Evolutionary conservation across 2,888 invertebrate species (phyloP), one percentile per base, ranked within the genome.

Genomic region (Neria commutata): DNA sequence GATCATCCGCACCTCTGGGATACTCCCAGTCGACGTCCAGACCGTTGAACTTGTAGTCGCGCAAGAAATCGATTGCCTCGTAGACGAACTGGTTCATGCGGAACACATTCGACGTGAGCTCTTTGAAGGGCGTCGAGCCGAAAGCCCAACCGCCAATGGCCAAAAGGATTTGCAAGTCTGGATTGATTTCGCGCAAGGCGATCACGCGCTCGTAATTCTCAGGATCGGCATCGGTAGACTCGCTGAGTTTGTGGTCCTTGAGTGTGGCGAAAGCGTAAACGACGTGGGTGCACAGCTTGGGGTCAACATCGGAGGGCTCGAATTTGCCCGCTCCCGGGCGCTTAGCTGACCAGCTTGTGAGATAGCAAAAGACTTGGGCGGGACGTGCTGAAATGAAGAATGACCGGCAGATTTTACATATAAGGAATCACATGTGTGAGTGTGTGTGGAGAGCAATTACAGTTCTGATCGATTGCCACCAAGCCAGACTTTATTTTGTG

Each of bases 91-190:
- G 94, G 78, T 95, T 95, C 94, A 95, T 95, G 47, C 95, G 87
- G 87, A 92, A 95, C 3, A 92, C 91, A 77, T 94, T 95, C 60
- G 91, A 90, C 0, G 95, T 95, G 42, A 95, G 85, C 78, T 95
- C 94, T 83, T 94, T 94, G 86, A 94, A 95, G 2, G 95, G 95
- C 0, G 94, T 94, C 1, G 96, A 95, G 11, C 96, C 96, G 74
- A 96, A 96, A 1, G 94, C 94, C 96, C 96, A 97, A 19, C 97
- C 97, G 58, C 97, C 97, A 68, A 97, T 93, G 1, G 94, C 94
- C 16, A 94, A 82, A 0, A 94, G 83, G 61, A 94, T 86, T 89
- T 93, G 95, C 61, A 97, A 83, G 68, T 92, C 90, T 0, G 94
- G 90, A 82, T 96, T 95, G 76, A 91, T 91, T 63, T 94, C 92